Percentiles rank a stretch among this genome's conserved stretches.
Conservation (phyloP, 2,797 vertebrate genomes). For the Anolis apletophallus region DNA sequence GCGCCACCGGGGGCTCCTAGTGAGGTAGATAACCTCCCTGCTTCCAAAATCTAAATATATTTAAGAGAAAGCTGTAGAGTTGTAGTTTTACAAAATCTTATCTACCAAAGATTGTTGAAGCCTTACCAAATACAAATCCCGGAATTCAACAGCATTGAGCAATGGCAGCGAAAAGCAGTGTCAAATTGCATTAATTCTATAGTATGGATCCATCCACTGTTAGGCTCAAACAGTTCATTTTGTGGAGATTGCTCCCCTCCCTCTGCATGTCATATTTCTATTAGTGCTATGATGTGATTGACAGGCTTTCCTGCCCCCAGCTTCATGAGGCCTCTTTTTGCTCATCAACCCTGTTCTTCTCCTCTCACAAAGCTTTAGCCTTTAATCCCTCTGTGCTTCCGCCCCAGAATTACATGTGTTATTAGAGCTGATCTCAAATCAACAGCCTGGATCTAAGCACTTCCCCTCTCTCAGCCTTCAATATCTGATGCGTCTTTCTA, state of each 20-base stretch:
- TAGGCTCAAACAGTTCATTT: no score
- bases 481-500: neutral
- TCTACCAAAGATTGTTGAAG: no score
- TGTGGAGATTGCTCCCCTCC: neutral
- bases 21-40: no score
- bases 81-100: no score
- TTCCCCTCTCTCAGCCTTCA: neutral
- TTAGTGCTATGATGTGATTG: neutral
- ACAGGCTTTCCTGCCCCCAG: neutral
- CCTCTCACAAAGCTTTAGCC: constrained; percentile 21
- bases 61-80: no score
- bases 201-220: no score
- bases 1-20: no score
- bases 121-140: no score
- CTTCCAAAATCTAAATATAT: no score
- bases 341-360: neutral
- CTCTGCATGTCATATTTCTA: neutral
- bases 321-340: neutral
- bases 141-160: no score
- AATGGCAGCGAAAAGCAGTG: no score
- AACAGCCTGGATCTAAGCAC: neutral
- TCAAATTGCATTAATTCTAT: no score
- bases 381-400: constrained; percentile 25
- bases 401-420: constrained; percentile 26
- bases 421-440: constrained; percentile 27